A percentile compares a stretch with the other conserved stretches of the same genome.
These are phyloP conservation scores for Melanostigma gelatinosum DNA, from an alignment of 2,113 vertebrate species.

Conservation along the genomic window DNA sequence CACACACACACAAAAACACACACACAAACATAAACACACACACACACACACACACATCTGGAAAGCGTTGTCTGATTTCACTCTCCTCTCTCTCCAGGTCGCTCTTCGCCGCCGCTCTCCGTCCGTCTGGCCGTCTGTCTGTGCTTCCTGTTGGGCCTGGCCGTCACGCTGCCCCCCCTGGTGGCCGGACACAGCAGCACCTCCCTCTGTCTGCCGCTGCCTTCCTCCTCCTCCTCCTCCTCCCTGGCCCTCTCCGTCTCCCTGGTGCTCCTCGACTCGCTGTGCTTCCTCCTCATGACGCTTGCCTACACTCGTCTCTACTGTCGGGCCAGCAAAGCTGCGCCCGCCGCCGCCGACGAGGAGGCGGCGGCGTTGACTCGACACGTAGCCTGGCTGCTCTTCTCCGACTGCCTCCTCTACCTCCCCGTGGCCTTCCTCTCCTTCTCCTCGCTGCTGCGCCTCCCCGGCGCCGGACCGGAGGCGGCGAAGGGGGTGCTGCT, in stretches of 20 bases:
- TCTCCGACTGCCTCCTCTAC: conserved; percentile 93
- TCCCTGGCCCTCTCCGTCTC: conserved; percentile 87
- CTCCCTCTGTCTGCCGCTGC: conserved; percentile 89
- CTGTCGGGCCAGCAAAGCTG: conserved; percentile 75
- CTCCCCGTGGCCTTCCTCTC: conserved; percentile 93
- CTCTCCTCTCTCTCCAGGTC: conserved; percentile 26
- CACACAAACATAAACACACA: not conserved
- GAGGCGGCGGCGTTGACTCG: conserved; percentile 90
- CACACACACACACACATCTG: not conserved
- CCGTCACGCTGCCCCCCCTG: conserved; percentile 87
- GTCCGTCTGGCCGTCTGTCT: conserved; percentile 46
- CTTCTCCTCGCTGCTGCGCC: conserved; percentile 90
- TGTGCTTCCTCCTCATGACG: conserved; percentile 93
- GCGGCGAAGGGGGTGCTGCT: conserved; percentile 90
- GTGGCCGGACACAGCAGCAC: conserved; percentile 83
- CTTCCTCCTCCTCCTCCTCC: conserved; percentile 74
- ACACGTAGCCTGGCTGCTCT: conserved; percentile 92
- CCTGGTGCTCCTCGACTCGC: conserved; percentile 89
- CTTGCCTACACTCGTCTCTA: conserved; percentile 90
- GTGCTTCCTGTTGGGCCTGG: conserved; percentile 80
- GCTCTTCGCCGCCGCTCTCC: not conserved
- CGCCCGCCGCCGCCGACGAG: conserved; percentile 69
- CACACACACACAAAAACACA: not conserved
- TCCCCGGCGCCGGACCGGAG: conserved; percentile 88
- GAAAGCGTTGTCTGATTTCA: no score